Percentiles rank a stretch among this genome's conserved stretches.
Evolutionary conservation across 2,113 vertebrate species (phyloP).

Genomic region (Ahaetulla prasina): DNA sequence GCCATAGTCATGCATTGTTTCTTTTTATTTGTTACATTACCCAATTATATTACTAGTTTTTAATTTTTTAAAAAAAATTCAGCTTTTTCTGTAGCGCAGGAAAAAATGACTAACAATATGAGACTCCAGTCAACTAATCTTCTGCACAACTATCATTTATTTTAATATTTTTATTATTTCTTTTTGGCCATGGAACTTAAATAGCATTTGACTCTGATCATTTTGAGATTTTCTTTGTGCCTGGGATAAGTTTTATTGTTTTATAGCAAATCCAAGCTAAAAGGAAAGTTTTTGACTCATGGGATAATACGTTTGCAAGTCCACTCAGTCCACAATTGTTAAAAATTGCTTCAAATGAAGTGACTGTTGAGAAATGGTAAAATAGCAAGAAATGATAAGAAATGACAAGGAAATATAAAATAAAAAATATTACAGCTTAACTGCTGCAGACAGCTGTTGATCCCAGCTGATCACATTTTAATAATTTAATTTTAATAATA

Average conservation of each 20-base stretch:
- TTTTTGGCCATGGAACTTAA: background rate
- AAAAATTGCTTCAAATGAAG: background rate
- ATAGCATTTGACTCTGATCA: background rate
- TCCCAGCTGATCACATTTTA: background rate
- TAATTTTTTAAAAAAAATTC: background rate
- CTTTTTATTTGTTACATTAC: background rate
- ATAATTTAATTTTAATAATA: background rate
- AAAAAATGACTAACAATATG: background rate
- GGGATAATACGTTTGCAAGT: background rate
- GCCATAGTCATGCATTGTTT: background rate
- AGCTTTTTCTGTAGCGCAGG: background rate
- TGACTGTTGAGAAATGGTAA: background rate
- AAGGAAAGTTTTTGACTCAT: background rate
- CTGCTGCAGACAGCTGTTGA: background rate
- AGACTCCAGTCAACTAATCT: background rate
- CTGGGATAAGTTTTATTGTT: background rate
- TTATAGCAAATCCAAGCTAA: background rate
- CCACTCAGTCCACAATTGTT: background rate
- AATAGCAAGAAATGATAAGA: background rate
- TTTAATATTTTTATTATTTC: background rate
- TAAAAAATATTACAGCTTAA: background rate
- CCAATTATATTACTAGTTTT: background rate
- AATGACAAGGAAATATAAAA: background rate
- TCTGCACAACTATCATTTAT: background rate
- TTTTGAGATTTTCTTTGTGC: background rate